Evolutionary conservation across 2,797 vertebrate genomes (phyloP).

Genomic region (Hyperoplus lanceolatus): DNA sequence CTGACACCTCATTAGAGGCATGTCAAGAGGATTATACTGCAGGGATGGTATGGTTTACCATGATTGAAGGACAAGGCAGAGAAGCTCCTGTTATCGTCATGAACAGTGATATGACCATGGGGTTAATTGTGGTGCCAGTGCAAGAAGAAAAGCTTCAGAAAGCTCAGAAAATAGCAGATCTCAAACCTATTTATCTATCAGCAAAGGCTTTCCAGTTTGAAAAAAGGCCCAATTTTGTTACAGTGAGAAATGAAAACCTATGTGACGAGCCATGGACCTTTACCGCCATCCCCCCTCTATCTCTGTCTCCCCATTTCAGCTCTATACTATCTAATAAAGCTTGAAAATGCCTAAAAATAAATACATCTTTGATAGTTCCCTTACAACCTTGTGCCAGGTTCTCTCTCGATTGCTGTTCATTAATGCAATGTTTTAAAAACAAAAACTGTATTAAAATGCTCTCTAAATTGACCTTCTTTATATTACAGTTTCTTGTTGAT

Average conservation of each 20-base stretch:
- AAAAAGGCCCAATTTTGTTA: slow-evolving; percentile 6
- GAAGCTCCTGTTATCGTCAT: slow-evolving; percentile 41
- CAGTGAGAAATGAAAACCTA: slow-evolving; percentile 8
- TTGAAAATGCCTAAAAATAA: too few relatives aligned
- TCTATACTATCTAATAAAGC: too few relatives aligned
- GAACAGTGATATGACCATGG: slow-evolving; percentile 42
- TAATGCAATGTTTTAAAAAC: background rate
- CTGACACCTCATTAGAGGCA: slow-evolving; percentile 70
- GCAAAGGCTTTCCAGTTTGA: slow-evolving; percentile 14
- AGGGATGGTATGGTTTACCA: slow-evolving; percentile 42
- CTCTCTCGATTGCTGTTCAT: background rate
- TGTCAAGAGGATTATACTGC: slow-evolving; percentile 61
- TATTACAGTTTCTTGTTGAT: background rate
- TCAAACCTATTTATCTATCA: slow-evolving; percentile 23
- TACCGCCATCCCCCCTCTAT: too few relatives aligned
- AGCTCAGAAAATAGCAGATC: slow-evolving; percentile 37
- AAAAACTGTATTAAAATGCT: background rate
- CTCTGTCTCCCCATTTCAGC: too few relatives aligned
- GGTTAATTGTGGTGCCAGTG: slow-evolving; percentile 61
- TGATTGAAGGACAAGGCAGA: slow-evolving; percentile 33
- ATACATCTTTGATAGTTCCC: background rate
- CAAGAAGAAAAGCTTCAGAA: slow-evolving; percentile 28
- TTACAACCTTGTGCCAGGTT: background rate
- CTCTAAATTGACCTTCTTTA: background rate
- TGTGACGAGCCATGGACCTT: background rate